Evolutionary conservation across 2,797 vertebrate genomes (phyloP).

Genomic region (Sciurus vulgaris): DNA sequence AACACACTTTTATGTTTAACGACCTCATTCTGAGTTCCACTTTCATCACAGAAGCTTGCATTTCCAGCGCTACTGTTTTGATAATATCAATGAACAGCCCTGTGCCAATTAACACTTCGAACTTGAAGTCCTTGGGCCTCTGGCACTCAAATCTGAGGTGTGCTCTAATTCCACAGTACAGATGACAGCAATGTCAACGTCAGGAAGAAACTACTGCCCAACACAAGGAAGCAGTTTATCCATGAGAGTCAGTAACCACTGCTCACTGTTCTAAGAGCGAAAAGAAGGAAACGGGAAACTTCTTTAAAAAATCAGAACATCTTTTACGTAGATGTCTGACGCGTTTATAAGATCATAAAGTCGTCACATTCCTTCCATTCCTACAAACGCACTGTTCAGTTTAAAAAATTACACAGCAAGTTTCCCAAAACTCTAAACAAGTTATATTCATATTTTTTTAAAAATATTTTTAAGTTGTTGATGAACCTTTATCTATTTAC

Average conservation of each 20-base stretch:
- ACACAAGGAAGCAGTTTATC: not conserved
- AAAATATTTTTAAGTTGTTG: too few relatives aligned
- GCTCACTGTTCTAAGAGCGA: not conserved
- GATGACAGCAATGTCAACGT: not conserved
- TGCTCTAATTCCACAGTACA: not conserved
- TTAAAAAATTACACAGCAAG: not conserved
- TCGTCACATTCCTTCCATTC: conserved; percentile 33
- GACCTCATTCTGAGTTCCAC: not conserved
- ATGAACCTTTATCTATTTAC: too few relatives aligned
- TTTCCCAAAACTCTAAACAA: not conserved
- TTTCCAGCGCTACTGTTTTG: not conserved
- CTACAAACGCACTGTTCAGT: not conserved
- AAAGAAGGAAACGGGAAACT: not conserved
- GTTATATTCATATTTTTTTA: not conserved
- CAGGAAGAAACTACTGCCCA: not conserved
- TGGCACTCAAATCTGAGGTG: not conserved
- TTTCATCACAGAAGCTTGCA: not conserved
- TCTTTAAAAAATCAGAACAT: not conserved
- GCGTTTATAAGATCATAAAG: conserved; percentile 25
- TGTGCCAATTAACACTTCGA: not conserved
- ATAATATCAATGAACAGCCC: conserved; percentile 13
- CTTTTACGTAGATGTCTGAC: not conserved
- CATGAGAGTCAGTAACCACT: not conserved
- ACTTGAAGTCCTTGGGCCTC: not conserved
- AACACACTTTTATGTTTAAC: not conserved